phyloP scores from a whole-genome alignment of 2,113 vertebrate species.

The Psilopsiagon aurifrons region DNA sequence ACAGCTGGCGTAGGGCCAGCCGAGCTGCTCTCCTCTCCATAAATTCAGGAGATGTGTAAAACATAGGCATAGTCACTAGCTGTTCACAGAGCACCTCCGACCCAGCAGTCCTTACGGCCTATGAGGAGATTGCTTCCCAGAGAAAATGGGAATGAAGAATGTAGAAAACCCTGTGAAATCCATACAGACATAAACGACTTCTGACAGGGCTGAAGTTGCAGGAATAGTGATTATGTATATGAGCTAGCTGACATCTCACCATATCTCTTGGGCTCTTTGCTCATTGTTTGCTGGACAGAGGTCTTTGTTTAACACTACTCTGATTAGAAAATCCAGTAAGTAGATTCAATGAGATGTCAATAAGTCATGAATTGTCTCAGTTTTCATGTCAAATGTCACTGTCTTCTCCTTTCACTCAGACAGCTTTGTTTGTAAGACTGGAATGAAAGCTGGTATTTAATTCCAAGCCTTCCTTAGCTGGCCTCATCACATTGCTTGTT shows the following conservation, averaged over 20 bases:
- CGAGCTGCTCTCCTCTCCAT: fast-evolving
- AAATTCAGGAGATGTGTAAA: not conserved
- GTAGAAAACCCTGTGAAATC: not conserved
- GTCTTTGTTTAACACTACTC: not conserved
- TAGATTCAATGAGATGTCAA: not conserved
- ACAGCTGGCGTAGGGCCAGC: not conserved
- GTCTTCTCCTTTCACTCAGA: not conserved
- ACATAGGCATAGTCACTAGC: not conserved
- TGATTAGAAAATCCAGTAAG: not conserved
- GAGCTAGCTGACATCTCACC: not conserved
- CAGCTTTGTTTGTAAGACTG: not conserved
- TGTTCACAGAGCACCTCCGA: not conserved
- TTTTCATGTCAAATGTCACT: not conserved
- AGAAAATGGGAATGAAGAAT: not conserved
- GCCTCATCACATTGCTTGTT: not conserved
- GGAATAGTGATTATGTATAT: not conserved
- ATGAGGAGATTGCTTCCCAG: not conserved
- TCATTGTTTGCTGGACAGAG: not conserved
- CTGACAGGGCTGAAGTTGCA: not conserved
- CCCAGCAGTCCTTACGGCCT: not conserved
- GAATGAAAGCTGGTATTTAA: not conserved
- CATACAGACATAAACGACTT: not conserved
- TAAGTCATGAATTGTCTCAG: not conserved
- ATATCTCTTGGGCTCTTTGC: not conserved
- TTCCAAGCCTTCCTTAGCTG: not conserved